Percentiles rank a stretch among this genome's conserved stretches.
Evolutionary conservation across 2,888 invertebrate genomes (phyloP).

Genomic region (Leptogaster cylindrica): DNA sequence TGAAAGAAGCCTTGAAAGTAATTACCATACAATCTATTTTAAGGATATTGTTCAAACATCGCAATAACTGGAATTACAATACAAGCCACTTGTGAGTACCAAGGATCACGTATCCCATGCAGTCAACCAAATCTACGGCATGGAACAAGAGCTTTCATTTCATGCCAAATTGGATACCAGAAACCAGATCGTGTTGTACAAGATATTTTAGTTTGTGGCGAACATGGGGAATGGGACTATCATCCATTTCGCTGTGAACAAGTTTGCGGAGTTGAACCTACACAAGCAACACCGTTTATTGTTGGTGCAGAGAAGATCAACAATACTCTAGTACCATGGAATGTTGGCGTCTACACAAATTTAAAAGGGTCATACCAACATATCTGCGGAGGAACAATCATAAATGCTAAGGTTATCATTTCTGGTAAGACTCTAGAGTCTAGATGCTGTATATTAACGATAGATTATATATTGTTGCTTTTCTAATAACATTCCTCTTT

Average conservation of each 20-base stretch:
- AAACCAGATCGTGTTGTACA: slow-evolving; percentile 21
- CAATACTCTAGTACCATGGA: slow-evolving; percentile 53
- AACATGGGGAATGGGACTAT: slow-evolving; percentile 52
- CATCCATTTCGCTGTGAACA: slow-evolving; percentile 51
- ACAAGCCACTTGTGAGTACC: slow-evolving; percentile 41
- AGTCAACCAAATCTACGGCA: slow-evolving; percentile 33
- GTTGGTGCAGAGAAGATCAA: slow-evolving; percentile 35
- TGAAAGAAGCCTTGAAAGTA: background rate
- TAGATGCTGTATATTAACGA: background rate
- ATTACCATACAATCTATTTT: background rate
- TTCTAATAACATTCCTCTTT: background rate
- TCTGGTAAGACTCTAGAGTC: slow-evolving; percentile 47
- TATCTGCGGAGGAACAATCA: slow-evolving; percentile 52
- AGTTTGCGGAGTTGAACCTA: slow-evolving; percentile 51
- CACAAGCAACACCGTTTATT: slow-evolving; percentile 1
- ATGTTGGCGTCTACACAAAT: slow-evolving; percentile 51
- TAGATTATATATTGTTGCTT: background rate
- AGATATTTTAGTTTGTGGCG: slow-evolving; percentile 48
- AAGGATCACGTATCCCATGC: slow-evolving; percentile 44
- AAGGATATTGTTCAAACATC: slow-evolving; percentile 10
- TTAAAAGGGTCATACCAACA: slow-evolving; percentile 36
- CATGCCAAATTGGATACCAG: slow-evolving; percentile 41
- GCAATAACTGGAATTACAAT: slow-evolving; percentile 6
- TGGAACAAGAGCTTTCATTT: slow-evolving; percentile 47
- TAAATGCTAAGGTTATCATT: slow-evolving; percentile 52